Evolutionary conservation across 1,140 invertebrate genomes (phyloP).

Genomic region (Ooceraea biroi): DNA sequence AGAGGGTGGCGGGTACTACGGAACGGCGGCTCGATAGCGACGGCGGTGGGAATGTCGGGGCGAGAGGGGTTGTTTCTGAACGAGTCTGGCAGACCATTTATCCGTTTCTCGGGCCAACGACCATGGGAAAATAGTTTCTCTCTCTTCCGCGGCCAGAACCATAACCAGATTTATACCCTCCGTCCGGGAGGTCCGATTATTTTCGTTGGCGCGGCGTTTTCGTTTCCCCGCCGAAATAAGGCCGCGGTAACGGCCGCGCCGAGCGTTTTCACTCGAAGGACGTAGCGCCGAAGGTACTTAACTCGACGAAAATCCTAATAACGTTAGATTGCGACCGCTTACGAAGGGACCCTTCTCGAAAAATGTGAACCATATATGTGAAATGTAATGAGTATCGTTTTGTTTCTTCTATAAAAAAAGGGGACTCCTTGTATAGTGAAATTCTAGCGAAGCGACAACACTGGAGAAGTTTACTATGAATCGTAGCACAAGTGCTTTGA

Average conservation of each 20-base stretch:
- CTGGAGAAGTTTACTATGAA: background rate
- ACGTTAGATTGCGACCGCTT: background rate
- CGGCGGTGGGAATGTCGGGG: background rate
- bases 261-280: background rate
- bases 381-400: background rate
- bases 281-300: background rate
- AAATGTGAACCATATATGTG: background rate
- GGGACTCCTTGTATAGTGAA: background rate
- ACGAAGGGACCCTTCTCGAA: too few relatives aligned
- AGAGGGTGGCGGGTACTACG: conserved; percentile 62
- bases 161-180: conserved; percentile 74
- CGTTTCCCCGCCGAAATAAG: conserved; percentile 12
- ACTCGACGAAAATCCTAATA: background rate
- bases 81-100: conserved; percentile 72
- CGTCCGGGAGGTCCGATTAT: conserved; percentile 65
- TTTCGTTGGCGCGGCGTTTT: conserved; percentile 38
- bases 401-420: background rate
- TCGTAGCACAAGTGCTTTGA: background rate
- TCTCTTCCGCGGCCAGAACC: conserved; percentile 6
- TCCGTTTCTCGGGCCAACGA: conserved; percentile 70
- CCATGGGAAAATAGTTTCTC: conserved; percentile 65
- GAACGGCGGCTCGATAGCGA: conserved; percentile 30
- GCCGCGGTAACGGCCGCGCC: background rate
- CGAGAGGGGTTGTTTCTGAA: conserved; percentile 71
- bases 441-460: background rate